Conservation (phyloP, 1,140 invertebrate genomes). For the Neodiprion fabricii region DNA sequence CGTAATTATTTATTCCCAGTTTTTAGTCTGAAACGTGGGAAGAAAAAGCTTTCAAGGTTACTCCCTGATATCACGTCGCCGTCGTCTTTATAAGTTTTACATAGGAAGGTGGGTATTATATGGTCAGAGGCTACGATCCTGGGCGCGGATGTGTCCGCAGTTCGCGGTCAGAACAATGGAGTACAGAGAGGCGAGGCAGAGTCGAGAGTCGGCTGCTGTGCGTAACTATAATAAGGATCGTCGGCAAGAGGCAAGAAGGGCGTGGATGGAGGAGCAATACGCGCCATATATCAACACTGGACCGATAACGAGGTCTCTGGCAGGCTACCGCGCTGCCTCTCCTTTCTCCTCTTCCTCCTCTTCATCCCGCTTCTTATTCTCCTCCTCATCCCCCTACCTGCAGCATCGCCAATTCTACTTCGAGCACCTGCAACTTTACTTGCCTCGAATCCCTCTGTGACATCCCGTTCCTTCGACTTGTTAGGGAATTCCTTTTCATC, state of each 20-base stretch:
- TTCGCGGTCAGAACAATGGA: slow-evolving; percentile 47
- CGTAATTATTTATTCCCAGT: too few relatives aligned
- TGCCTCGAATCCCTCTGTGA: too few relatives aligned
- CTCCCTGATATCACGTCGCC: not conserved
- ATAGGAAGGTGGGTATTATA: not conserved
- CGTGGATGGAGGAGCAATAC: slow-evolving; percentile 35
- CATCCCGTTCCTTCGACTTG: too few relatives aligned
- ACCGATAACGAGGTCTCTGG: slow-evolving; percentile 37
- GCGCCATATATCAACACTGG: slow-evolving; percentile 52
- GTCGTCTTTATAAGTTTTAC: not conserved
- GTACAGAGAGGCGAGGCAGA: not conserved
- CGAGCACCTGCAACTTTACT: not conserved
- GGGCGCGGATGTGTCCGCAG: slow-evolving; percentile 25
- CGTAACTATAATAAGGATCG: not conserved
- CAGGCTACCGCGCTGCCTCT: slow-evolving; percentile 40
- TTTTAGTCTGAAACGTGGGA: too few relatives aligned
- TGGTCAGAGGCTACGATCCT: not conserved
- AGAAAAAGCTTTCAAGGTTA: too few relatives aligned
- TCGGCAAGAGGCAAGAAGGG: slow-evolving; percentile 21
- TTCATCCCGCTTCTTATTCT: not conserved
- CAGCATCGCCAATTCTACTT: too few relatives aligned
- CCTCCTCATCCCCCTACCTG: too few relatives aligned
- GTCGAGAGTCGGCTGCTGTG: not conserved
- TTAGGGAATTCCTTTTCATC: too few relatives aligned
- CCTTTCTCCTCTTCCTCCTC: not conserved